These are phyloP conservation scores for Cinara cedri DNA, from an alignment of 2,888 invertebrate genomes.

Conservation along the genomic window DNA sequence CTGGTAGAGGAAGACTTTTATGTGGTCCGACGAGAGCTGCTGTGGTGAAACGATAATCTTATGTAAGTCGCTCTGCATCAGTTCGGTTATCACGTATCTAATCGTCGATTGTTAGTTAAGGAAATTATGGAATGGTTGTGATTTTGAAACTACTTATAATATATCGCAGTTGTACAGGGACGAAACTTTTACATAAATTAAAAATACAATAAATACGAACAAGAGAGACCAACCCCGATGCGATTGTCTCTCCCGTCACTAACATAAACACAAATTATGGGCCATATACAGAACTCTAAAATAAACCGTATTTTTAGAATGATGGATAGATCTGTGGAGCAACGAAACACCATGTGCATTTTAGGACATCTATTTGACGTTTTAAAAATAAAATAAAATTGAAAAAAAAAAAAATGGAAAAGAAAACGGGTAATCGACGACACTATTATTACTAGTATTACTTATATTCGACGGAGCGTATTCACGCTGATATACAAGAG, in stretches of 20 bases:
- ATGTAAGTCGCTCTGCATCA: slow-evolving; percentile 99
- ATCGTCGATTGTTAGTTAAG: slow-evolving; percentile 61
- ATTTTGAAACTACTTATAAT: too few relatives aligned
- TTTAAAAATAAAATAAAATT: slow-evolving; percentile 48
- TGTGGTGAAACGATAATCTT: slow-evolving; percentile 99
- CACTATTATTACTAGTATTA: slow-evolving; percentile 15
- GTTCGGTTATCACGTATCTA: slow-evolving; percentile 99
- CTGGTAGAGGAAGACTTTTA: slow-evolving; percentile 99
- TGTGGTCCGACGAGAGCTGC: slow-evolving; percentile 97
- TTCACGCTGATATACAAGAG: background rate
- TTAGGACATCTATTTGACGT: slow-evolving; percentile 14
- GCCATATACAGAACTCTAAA: background rate
- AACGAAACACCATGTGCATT: slow-evolving; percentile 9
- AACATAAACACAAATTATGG: slow-evolving; percentile 26
- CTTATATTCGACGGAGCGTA: background rate
- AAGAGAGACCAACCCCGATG: background rate
- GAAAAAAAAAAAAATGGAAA: background rate
- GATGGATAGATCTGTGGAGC: slow-evolving; percentile 37
- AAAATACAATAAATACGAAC: slow-evolving; percentile 8
- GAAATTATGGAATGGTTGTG: slow-evolving; percentile 51
- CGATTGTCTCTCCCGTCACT: background rate
- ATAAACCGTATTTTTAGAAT: slow-evolving; percentile 47
- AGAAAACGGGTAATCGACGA: slow-evolving; percentile 1
- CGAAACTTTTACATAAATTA: slow-evolving; percentile 7
- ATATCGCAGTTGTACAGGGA: too few relatives aligned